Evolutionary conservation across 2,797 vertebrate genomes (phyloP), one percentile per base, ranked within the genome.

Genomic region (Chlorospingus flavigularis): DNA sequence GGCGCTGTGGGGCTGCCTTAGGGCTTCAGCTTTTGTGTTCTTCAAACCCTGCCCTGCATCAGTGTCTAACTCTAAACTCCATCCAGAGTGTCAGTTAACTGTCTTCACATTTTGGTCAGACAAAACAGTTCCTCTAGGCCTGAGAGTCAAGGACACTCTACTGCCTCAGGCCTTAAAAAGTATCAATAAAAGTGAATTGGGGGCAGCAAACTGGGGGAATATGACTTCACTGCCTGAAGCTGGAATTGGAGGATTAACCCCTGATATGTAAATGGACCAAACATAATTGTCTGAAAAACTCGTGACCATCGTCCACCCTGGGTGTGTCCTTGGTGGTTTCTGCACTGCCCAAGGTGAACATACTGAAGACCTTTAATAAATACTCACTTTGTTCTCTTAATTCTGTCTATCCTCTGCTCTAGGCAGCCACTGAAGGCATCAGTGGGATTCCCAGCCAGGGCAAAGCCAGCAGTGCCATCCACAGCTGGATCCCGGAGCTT

Each of bases 361-460:
- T 7, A 0, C 4, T 6, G 47, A 28, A 35, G 31, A 39, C 60
- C 17, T 78, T 78, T 47, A 66, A 39, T 47, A 47, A 66, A 47
- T 17, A 0, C 13, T 17, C 75, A 78, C 28, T 55, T 47, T 26
- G 17, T 11, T 47, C 33, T n/a, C 26, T n/a, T 10, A 3, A 9
- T n/a, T 11, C 8, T 37, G 13, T 13, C 50, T 1, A 10, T 21
- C 10, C 50, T 37, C 61, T 66, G 28, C 1, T n/a, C 28, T 1
- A 66, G 33, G 17, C 1, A 30, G 16, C 1, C 57, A 13, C 23
- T 26, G 2, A 75, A 42, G 58, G 13, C 19, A 12, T 53, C 60
- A 25, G 8, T 5, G 97, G 89, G 86, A 90, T 93, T 97, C 94
- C 97, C 75, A 62, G 40, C 45, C 77, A 47, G 73, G 94, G 86